Evolutionary conservation across 2,888 invertebrate species (phyloP), one percentile per base, ranked within the genome.

Genomic region (Chrysolina haemoptera): DNA sequence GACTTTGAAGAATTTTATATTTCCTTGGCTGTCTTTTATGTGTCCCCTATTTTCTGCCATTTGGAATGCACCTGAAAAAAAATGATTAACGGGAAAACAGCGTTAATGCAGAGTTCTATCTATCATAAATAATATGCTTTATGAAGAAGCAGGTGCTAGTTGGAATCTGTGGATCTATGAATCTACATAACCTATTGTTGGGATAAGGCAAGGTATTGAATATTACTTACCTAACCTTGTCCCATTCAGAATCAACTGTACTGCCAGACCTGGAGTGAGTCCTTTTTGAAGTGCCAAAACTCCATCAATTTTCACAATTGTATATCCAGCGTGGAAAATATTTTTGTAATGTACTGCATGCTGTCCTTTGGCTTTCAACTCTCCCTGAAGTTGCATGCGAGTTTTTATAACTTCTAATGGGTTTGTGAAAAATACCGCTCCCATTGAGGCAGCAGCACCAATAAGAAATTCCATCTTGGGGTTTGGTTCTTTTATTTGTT

Each of bases 361-460:
- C 71, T 90, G 88, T 0, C 95, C 95, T 75, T 90, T 91, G 0
- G 93, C 92, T 78, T 81, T 78, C 59, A 88, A 77, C 77, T 84
- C 84, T 16, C 84, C 84, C 88, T 97, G 97, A 16, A 97, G 89
- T 86, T 97, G 97, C 90, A 97, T 93, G 0, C 97, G 91, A 14
- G 94, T 96, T 89, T 97, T 97, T 46, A 96, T 88, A 9, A 97
- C 96, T 85, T 97, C 97, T 80, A 96, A 90, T 0, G 97, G 97
- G 88, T 97, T 97, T 77, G 95, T 95, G 84, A 96, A 94, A 84
- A 94, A 90, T 9, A 95, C 94, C 76, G 92, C 92, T 55, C 90
- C 89, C 78, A 90, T 89, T 0, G 92, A 91, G 35, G 90, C 89
- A 50, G 87, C 75, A n/a, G 89, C 93, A 18, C 91, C 93, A 53